Evolutionary conservation across 2,888 invertebrate species (phyloP), one percentile per base, ranked within the genome.

Genomic region (Eulithis testata): DNA sequence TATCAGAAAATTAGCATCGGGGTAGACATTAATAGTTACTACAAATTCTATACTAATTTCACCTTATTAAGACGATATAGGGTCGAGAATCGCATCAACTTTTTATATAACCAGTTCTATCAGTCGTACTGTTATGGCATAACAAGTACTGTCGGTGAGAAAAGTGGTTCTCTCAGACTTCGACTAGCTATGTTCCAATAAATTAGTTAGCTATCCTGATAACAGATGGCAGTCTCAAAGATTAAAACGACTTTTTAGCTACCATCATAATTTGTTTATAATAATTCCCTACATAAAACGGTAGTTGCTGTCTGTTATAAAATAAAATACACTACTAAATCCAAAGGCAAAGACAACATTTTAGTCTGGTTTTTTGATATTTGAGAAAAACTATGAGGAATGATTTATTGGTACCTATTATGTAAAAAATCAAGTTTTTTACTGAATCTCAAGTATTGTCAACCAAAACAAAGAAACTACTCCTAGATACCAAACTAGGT

Each of bases 21-120:
- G n/a, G 43, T 44, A 52, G 51, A 57, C 44, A 52, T 57, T 62
- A 63, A 57, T 52, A 45, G 57, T 57, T 37, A 44, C n/a, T 45
- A 57, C 56, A 49, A 63, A 57, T 57, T 51, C 56, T 27, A 50
- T 21, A 51, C 63, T 63, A 63, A 63, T 63, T 62, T 56, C 50
- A 56, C 56, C 50, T 51, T 62, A 62, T 36, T 56, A 4, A 11
- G 14, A 36, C 2, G 31, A 14, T 21, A 52, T 52, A 62, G 51
- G 45, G 52, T 57, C n/a, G 56, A 57, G 21, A 52, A 45, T 51
- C 7, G 57, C 52, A 5, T n/a, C 7, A 11, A 37, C n/a, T 63
- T 44, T 51, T 14, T 14, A 31, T 63, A 52, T 52, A 47, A 53
- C 57, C 40, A 21, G 47, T 49, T 61, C 40, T 27, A 58, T 58